phyloP scores from a whole-genome alignment of 2,797 vertebrate genomes.

The Falco concolor region DNA sequence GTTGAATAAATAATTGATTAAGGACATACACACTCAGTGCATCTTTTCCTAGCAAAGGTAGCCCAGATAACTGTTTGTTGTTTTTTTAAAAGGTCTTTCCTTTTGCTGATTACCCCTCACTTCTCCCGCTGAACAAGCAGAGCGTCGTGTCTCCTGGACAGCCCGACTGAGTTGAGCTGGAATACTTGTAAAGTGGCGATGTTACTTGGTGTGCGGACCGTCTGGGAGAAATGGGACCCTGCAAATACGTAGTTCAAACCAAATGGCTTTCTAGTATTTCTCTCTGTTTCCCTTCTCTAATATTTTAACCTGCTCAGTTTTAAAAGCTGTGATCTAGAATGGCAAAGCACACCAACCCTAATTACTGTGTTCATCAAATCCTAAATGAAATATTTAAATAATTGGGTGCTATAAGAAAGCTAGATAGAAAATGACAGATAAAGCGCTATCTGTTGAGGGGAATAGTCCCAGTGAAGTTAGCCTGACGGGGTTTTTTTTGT shows the following conservation, averaged over 20 bases:
- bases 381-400: background rate
- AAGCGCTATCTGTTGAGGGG: background rate
- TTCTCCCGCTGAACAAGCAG: background rate
- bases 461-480: background rate
- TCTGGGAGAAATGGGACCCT: background rate
- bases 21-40: conserved; percentile 2
- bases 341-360: background rate
- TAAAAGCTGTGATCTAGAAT: background rate
- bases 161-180: background rate
- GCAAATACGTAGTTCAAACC: background rate
- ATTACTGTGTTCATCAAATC: background rate
- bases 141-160: background rate
- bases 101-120: background rate
- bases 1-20: conserved; percentile 69
- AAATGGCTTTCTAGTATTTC: background rate
- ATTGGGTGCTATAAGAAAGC: background rate
- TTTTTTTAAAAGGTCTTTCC: background rate
- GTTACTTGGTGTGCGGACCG: background rate
- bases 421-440: background rate
- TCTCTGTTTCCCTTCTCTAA: background rate
- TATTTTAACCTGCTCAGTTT: background rate
- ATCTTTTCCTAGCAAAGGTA: background rate
- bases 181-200: background rate
- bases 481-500: background rate
- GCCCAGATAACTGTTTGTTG: background rate